Evolutionary conservation across 2,113 vertebrate species (phyloP).

Genomic region (Hemichromis elongatus): DNA sequence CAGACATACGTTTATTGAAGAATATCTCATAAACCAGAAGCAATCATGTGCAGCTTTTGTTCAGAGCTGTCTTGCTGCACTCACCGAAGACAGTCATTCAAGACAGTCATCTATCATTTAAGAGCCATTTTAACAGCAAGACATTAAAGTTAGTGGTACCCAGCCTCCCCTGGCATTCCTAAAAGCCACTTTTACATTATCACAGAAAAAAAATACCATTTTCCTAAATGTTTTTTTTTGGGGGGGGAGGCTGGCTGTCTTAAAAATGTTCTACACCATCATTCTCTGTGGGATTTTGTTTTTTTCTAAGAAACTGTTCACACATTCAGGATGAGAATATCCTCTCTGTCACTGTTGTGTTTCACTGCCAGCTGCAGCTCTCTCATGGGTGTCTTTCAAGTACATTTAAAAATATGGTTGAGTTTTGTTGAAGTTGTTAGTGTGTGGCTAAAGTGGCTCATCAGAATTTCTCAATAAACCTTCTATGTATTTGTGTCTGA

Average conservation of each 20-base stretch:
- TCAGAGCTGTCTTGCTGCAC: not conserved
- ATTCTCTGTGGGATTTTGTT: not conserved
- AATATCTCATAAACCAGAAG: not conserved
- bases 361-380: not conserved
- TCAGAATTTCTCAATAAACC: not conserved
- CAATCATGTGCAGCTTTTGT: slow-evolving; percentile 2
- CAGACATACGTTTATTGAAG: slow-evolving; percentile 8
- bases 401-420: not conserved
- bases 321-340: slow-evolving; percentile 16
- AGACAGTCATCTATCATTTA: slow-evolving; percentile 34
- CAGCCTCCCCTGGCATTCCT: slow-evolving; percentile 34
- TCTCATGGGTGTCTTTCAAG: not conserved
- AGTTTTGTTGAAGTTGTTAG: not conserved
- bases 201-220: not conserved
- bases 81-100: not conserved
- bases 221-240: slow-evolving; percentile 4
- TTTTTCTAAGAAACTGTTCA: slow-evolving; percentile 5
- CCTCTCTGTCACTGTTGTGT: not conserved
- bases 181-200: slow-evolving; percentile 49
- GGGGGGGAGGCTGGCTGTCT: too few species aligned
- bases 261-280: slow-evolving; percentile 31
- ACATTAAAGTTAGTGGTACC: slow-evolving; percentile 21
- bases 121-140: slow-evolving; percentile 29
- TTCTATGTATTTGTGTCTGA: not conserved
- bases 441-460: not conserved